Evolutionary conservation across 2,113 vertebrate genomes (phyloP).

Genomic region (Hemichromis elongatus): DNA sequence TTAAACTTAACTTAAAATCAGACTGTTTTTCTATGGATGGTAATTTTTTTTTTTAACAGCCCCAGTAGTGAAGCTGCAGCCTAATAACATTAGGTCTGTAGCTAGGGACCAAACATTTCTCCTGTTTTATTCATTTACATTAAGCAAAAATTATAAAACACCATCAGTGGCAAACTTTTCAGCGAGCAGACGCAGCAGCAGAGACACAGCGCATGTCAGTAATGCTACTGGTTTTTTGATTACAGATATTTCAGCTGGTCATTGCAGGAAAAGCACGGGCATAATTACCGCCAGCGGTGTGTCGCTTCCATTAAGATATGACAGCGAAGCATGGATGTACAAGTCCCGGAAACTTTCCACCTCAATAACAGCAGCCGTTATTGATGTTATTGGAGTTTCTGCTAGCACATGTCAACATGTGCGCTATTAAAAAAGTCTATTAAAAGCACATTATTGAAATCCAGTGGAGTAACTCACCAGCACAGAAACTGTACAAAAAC

Average conservation of each 20-base stretch:
- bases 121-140: not conserved
- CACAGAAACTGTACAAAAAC: not conserved
- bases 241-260: not conserved
- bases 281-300: not conserved
- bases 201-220: not conserved
- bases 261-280: not conserved
- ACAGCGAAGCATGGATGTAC: not conserved
- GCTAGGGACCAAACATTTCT: not conserved
- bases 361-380: constrained; percentile 12
- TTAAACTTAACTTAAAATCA: too few relatives aligned
- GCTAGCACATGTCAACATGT: constrained; percentile 2
- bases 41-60: not conserved
- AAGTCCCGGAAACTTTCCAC: not conserved
- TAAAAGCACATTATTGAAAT: not conserved
- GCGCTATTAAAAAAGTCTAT: constrained; percentile 5
- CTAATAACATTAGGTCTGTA: not conserved
- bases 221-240: not conserved
- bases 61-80: not conserved
- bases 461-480: not conserved
- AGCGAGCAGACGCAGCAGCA: not conserved
- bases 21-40: not conserved
- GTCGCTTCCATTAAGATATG: not conserved
- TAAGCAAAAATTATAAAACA: not conserved
- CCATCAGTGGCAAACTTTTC: not conserved
- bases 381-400: constrained; percentile 5